Evolutionary conservation across 1,140 invertebrate species (phyloP).

Genomic region (Cydia strobilella): DNA sequence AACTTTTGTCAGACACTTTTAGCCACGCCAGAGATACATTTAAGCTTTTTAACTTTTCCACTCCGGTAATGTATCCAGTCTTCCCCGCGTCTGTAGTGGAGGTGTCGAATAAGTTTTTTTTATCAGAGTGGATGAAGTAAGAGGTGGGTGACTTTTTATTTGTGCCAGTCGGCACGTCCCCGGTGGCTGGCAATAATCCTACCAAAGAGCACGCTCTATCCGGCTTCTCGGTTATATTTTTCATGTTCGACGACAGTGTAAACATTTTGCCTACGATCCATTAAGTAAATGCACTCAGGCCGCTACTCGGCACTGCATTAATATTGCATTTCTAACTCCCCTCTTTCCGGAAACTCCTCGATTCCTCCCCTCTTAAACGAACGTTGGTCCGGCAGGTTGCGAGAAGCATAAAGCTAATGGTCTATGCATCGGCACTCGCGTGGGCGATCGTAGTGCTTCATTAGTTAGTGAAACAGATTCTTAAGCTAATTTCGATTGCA

Average conservation of each 20-base stretch:
- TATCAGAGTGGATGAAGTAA: conserved; percentile 59
- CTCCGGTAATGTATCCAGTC: conserved; percentile 78
- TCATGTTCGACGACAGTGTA: conserved; percentile 59
- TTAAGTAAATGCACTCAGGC: conserved; percentile 76
- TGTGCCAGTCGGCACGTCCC: conserved; percentile 55
- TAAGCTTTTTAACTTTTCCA: conserved; percentile 81
- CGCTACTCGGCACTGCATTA: conserved; percentile 73
- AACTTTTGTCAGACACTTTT: conserved; percentile 81
- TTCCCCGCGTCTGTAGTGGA: conserved; percentile 64
- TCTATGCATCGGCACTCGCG: conserved; percentile 6
- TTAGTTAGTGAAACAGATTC: conserved; percentile 27
- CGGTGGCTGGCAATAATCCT: conserved; percentile 59
- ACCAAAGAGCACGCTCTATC: conserved; percentile 55
- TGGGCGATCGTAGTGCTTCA: conserved; percentile 4
- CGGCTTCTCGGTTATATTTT: conserved; percentile 53
- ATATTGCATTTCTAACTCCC: conserved; percentile 76
- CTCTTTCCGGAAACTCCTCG: conserved; percentile 38
- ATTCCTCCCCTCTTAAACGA: conserved; percentile 41
- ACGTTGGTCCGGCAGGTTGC: conserved; percentile 43
- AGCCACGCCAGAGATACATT: conserved; percentile 78
- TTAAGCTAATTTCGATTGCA: conserved; percentile 20
- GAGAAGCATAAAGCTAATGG: conserved; percentile 44
- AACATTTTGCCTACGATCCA: conserved; percentile 73
- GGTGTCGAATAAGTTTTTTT: conserved; percentile 70
- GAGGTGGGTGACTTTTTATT: conserved; percentile 54